Evolutionary conservation across 2,113 vertebrate genomes (phyloP).

Genomic region (Antechinus flavipes): DNA sequence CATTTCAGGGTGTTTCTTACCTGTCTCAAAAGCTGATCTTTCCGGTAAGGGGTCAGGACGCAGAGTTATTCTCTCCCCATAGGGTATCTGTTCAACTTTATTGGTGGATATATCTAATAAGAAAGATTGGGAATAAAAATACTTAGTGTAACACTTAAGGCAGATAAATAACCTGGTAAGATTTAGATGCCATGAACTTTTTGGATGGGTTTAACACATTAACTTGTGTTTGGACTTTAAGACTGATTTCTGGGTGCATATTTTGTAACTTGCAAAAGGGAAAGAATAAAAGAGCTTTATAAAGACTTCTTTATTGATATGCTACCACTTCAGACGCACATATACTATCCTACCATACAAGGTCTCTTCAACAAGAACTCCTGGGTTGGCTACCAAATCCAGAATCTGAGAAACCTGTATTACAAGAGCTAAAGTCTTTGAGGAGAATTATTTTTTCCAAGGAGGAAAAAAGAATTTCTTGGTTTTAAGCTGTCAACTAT

Average conservation of each 20-base stretch:
- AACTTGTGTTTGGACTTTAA: neutral
- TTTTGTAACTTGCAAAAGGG: neutral
- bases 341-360: neutral
- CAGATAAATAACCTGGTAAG: conserved; percentile 27
- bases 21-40: conserved; percentile 94
- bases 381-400: neutral
- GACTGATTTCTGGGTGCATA: neutral
- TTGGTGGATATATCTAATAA: conserved; percentile 85
- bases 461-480: neutral
- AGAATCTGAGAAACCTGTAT: neutral
- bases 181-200: neutral
- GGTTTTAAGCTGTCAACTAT: neutral
- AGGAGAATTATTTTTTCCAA: neutral
- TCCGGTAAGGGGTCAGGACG: conserved; percentile 92
- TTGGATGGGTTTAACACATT: neutral
- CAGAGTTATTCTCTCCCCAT: conserved; percentile 96
- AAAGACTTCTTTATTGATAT: neutral
- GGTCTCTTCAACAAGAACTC: neutral
- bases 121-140: conserved; percentile 63
- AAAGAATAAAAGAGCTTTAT: neutral
- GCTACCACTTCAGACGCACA: neutral
- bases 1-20: conserved; percentile 79
- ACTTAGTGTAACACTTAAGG: conserved; percentile 26
- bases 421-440: neutral
- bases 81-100: conserved; percentile 96